Conservation (phyloP, 2,113 vertebrate species). For the Nycticebus coucang region DNA sequence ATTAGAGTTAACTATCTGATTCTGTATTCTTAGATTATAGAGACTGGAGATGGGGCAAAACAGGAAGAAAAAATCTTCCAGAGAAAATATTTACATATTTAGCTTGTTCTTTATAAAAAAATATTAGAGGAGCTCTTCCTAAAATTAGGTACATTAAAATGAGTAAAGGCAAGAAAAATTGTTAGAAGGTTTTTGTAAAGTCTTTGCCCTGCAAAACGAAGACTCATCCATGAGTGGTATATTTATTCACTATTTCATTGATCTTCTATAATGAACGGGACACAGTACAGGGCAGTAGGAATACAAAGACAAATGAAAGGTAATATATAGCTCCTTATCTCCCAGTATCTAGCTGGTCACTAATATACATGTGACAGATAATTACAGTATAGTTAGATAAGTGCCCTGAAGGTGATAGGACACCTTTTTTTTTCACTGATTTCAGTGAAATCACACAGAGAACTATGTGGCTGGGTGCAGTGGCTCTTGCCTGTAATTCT, state of each 20-base stretch:
- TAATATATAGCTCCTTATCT: not conserved
- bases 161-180: conserved; percentile 33
- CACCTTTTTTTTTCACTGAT: not conserved
- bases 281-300: not conserved
- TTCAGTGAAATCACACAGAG: not conserved
- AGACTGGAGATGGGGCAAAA: not conserved
- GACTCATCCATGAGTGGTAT: not conserved
- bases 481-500: too few relatives aligned
- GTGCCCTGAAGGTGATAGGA: not conserved
- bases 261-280: not conserved
- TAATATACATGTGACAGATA: not conserved
- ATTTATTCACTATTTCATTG: not conserved
- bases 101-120: conserved; percentile 46
- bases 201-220: conserved; percentile 1
- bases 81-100: conserved; percentile 6
- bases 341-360: not conserved
- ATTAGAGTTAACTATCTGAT: not conserved
- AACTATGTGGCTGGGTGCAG: too few relatives aligned
- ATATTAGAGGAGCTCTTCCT: not conserved
- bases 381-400: not conserved
- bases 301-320: conserved; percentile 31
- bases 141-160: conserved; percentile 23
- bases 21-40: not conserved
- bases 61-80: not conserved
- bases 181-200: not conserved